Percentiles rank a stretch among this genome's conserved stretches.
These are phyloP conservation scores for Drosophila lowei DNA, from an alignment of 1,140 invertebrate genomes.

Conservation along the genomic window DNA sequence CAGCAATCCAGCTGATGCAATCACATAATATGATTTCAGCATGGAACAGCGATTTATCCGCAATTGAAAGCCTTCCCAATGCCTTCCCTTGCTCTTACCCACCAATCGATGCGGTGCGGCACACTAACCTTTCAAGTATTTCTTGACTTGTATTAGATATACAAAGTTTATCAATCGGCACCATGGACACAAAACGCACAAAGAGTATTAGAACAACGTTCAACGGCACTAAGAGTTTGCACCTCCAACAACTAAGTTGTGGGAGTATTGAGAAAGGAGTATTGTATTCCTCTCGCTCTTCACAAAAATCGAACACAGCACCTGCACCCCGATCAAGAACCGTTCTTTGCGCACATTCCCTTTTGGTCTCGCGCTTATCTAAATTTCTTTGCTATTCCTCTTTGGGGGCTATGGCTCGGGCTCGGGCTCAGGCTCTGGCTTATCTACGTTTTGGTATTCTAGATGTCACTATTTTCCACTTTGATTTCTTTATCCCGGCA, in stretches of 20 bases:
- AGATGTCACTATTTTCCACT: no score
- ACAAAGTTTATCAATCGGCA: constrained; percentile 34
- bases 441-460: no score
- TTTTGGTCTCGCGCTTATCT: constrained; percentile 19
- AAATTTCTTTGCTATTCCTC: neutral
- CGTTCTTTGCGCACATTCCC: constrained; percentile 4
- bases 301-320: neutral
- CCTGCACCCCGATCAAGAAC: constrained; percentile 30
- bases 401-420: no score
- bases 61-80: constrained; percentile 34
- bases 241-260: no score
- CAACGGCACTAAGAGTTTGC: no score
- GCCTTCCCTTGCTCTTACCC: neutral
- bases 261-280: no score
- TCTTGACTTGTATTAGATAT: constrained; percentile 22
- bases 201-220: neutral
- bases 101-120: no score
- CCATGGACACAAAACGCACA: constrained; percentile 34
- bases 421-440: no score
- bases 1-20: constrained; percentile 84
- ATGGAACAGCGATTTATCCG: constrained; percentile 17
- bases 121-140: constrained; percentile 36
- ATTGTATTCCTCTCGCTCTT: no score
- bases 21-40: constrained; percentile 34
- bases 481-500: neutral